Evolutionary conservation across 2,113 vertebrate genomes (phyloP), one percentile per base, ranked within the genome.

Genomic region (Recurvirostra avosetta): DNA sequence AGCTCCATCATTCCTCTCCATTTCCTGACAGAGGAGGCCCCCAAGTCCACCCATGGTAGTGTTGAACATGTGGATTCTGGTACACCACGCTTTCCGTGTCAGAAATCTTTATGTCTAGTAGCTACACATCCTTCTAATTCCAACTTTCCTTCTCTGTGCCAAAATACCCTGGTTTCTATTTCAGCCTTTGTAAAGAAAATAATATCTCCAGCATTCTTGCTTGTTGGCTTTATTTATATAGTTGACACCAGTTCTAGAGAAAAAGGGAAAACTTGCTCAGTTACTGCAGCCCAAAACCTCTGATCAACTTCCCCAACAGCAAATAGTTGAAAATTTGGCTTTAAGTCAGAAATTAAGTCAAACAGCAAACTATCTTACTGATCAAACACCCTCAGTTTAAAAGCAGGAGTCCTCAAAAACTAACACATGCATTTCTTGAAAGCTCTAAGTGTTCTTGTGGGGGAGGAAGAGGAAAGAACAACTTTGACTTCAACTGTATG

Each of bases 401-500:
- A 94, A 89, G 76, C 56, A 67, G 56, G 34, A 92, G 66, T 49
- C 32, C 80, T 94, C 63, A 80, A 80, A 90, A 94, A 68, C 45
- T 66, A 88, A 72, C 79, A 70, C 52, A 41, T 59, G 23, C 16
- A 56, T 91, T 93, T 94, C 75, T 91, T 88, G 34, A 71, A 94
- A 92, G 85, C 65, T 81, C 45, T 34, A 79, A 86, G 75, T 71
- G 76, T 84, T 92, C 79, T 72, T 89, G 72, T 72, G 68, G 62
- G 45, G 91, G 87, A 90, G 71, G 62, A 95, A 93, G 74, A 55
- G 65, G 81, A 89, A 87, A 80, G 62, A 91, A 93, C 34, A 80
- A 52, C 29, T 56, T 94, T 45, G 45, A 45, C 45, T 45, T 23
- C 49, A 71, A 49, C 74, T 59, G 47, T 71, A 63, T 67, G 32